phyloP scores from a whole-genome alignment of 2,888 invertebrate species.

The Xiphydria camelus region DNA sequence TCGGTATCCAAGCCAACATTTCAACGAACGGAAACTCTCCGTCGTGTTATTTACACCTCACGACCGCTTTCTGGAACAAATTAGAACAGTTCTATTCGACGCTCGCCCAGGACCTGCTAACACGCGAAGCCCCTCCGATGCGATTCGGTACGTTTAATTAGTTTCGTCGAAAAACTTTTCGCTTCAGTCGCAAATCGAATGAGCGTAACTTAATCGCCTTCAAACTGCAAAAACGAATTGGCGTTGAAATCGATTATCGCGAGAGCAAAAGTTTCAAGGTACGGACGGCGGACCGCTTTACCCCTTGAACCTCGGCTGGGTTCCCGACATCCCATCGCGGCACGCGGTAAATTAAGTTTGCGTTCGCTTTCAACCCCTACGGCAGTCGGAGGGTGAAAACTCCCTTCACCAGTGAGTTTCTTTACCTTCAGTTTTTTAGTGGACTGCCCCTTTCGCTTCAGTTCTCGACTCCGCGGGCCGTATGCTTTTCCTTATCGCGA shows the following conservation, averaged over 20 bases:
- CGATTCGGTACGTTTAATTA: neutral
- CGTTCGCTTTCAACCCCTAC: slow-evolving; percentile 28
- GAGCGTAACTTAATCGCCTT: neutral
- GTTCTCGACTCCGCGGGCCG: slow-evolving; percentile 9
- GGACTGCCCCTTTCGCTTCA: neutral
- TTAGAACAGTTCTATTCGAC: no score
- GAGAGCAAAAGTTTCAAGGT: slow-evolving; percentile 14
- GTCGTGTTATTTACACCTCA: no score
- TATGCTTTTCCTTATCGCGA: slow-evolving; percentile 1
- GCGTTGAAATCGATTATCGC: slow-evolving; percentile 13
- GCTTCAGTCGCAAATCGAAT: neutral
- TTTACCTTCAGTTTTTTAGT: slow-evolving; percentile 1
- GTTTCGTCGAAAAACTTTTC: neutral
- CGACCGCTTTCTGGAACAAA: no score
- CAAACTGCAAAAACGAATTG: slow-evolving; percentile 1
- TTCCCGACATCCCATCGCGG: slow-evolving; percentile 8
- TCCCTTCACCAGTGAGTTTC: neutral
- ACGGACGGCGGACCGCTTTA: slow-evolving; percentile 20
- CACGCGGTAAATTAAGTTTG: slow-evolving; percentile 32
- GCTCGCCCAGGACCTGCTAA: no score
- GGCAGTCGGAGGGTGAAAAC: neutral
- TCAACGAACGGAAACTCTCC: no score
- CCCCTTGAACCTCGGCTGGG: slow-evolving; percentile 10
- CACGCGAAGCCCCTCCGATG: no score
- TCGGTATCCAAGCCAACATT: no score